Conservation (phyloP, 2,113 vertebrate species). For the Takifugu flavidus region DNA sequence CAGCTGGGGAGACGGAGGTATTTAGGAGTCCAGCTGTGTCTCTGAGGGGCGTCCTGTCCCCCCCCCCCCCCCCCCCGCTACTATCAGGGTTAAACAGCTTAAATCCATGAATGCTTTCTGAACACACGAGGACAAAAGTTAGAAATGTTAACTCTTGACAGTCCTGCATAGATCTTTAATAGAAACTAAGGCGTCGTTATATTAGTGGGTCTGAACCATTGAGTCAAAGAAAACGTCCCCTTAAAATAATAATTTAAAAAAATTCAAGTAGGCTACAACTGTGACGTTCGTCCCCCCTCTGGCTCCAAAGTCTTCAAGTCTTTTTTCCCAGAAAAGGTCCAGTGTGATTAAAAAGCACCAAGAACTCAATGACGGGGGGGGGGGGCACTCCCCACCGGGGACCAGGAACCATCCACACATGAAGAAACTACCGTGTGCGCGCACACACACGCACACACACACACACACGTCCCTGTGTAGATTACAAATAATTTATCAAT, state of each 20-base stretch:
- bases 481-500: slow-evolving; percentile 78
- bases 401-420: slow-evolving; percentile 41
- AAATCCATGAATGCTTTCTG: too few relatives aligned
- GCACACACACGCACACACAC: not conserved
- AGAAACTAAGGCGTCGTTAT: slow-evolving; percentile 78
- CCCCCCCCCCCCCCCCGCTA: too few relatives aligned
- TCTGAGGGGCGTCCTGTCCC: too few relatives aligned
- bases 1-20: slow-evolving; percentile 54
- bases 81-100: too few relatives aligned
- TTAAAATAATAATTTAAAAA: slow-evolving; percentile 1
- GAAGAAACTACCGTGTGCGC: too few relatives aligned
- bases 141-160: slow-evolving; percentile 56
- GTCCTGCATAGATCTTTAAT: slow-evolving; percentile 79
- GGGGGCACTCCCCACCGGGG: slow-evolving; percentile 43
- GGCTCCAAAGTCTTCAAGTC: slow-evolving; percentile 52
- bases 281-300: slow-evolving; percentile 40
- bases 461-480: slow-evolving; percentile 65
- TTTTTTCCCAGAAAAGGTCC: slow-evolving; percentile 71
- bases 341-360: slow-evolving; percentile 77
- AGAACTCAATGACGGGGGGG: slow-evolving; percentile 63
- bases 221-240: slow-evolving; percentile 19
- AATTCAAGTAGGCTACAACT: slow-evolving; percentile 78
- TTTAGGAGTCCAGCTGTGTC: slow-evolving; percentile 25
- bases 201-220: slow-evolving; percentile 56
- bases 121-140: slow-evolving; percentile 29